Evolutionary conservation across 2,888 invertebrate genomes (phyloP), one percentile per base, ranked within the genome.

Genomic region (Orchestes rusci): DNA sequence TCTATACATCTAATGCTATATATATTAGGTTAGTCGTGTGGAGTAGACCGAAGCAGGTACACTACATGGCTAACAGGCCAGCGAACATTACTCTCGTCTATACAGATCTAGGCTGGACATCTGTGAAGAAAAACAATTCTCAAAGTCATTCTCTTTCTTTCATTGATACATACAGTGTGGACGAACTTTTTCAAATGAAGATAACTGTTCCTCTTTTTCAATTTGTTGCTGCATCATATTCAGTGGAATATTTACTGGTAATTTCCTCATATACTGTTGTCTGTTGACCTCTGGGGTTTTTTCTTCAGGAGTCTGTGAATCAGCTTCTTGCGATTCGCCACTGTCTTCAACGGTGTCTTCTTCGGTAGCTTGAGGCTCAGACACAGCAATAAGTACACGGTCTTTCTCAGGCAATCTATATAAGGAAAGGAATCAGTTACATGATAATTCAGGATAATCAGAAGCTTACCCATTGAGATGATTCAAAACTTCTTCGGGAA

Each of bases 81-180:
- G n/a, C n/a, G n/a, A n/a, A n/a, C n/a, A n/a, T n/a, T n/a, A n/a
- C n/a, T n/a, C n/a, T n/a, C n/a, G n/a, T n/a, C n/a, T n/a, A 23
- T 23, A 80, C 76, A 48, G 82, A 82, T 61, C 88, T 81, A 45
- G 88, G 88, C 66, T 88, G 88, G 62, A 89, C 81, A 65, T 80
- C 88, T 89, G 73, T 30, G 72, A 71, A 58, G 55, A 52, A 33
- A 4, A 16, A 37, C 16, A 36, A 10, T 17, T 16, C 5, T 7
- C 12, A 31, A 31, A 23, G 7, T 23, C 10, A 30, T n/a, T 30
- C 10, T 23, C 31, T 2, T 17, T 39, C 8, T 13, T n/a, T n/a
- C 30, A 39, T 2, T 20, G 4, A 28, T 16, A 77, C 84, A 79
- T 66, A 87, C 87, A 85, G 60, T 87, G 87, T 50, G 84, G 85